phyloP scores from a whole-genome alignment of 2,113 vertebrate species.

The Gnathonemus echidnorhynchus region DNA sequence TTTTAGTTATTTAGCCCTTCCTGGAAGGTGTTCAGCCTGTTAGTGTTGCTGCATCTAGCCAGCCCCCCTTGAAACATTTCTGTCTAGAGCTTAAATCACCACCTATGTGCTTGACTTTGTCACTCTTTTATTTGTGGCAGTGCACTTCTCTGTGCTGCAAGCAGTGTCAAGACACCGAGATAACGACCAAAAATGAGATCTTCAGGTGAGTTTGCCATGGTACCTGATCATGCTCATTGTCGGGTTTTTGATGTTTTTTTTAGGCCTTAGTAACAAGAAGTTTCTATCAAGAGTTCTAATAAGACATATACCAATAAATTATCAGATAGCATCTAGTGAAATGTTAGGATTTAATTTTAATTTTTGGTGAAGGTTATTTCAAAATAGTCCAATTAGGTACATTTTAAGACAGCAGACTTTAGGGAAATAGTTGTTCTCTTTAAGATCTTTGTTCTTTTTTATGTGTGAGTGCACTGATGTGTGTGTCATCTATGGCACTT shows the following conservation, averaged over 20 bases:
- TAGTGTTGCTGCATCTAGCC: not conserved
- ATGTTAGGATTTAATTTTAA: not conserved
- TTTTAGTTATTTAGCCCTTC: not conserved
- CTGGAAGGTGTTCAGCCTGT: not conserved
- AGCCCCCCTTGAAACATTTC: not conserved
- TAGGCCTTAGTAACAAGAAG: not conserved
- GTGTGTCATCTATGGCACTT: not conserved
- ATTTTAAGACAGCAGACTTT: not conserved
- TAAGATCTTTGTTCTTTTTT: not conserved
- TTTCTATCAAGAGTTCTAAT: not conserved
- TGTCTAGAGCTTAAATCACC: not conserved
- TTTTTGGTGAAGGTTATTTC: not conserved
- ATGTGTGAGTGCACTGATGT: not conserved
- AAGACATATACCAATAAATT: not conserved
- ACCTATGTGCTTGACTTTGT: not conserved
- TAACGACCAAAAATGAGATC: conserved; percentile 97
- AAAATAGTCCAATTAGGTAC: not conserved
- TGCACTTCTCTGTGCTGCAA: conserved; percentile 96
- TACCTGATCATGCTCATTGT: not conserved
- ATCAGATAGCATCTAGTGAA: not conserved
- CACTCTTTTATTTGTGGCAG: conserved; percentile 49
- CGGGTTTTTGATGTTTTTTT: not conserved
- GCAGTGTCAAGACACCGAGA: conserved; percentile 91
- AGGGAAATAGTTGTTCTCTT: not conserved
- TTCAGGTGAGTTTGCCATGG: conserved; percentile 77